A percentile compares a stretch with the other conserved stretches of the same genome.
Evolutionary conservation across 2,888 invertebrate species (phyloP).

Genomic region (Seira musarum): DNA sequence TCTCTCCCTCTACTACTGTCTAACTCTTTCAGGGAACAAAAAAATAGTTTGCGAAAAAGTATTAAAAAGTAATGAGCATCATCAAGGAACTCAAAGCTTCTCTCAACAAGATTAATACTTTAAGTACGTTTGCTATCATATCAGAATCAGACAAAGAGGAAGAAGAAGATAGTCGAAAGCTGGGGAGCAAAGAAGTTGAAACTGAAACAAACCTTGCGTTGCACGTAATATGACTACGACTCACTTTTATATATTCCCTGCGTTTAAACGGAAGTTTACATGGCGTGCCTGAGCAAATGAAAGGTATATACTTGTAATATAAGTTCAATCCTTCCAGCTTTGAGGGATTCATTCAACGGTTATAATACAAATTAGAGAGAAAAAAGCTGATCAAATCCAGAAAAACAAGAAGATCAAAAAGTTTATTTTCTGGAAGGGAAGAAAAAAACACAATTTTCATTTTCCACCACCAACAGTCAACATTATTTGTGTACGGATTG

Average conservation of each 20-base stretch:
- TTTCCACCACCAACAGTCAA: neutral
- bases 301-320: neutral
- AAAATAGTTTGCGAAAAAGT: neutral
- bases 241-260: neutral
- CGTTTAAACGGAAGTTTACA: neutral
- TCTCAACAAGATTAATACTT: neutral
- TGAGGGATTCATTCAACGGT: neutral
- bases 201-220: too few species aligned
- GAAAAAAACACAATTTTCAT: neutral
- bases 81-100: neutral
- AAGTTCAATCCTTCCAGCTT: neutral
- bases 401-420: neutral
- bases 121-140: neutral
- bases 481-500: neutral
- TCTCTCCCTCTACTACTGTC: neutral
- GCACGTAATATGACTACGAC: neutral
- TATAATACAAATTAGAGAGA: neutral
- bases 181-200: too few species aligned
- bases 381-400: neutral
- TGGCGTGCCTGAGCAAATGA: neutral
- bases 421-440: neutral
- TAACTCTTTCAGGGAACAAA: neutral
- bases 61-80: neutral
- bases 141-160: neutral
- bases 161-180: too few species aligned